These are phyloP conservation scores for Cataglyphis hispanica DNA, from an alignment of 1,140 invertebrate genomes.

Conservation along the genomic window DNA sequence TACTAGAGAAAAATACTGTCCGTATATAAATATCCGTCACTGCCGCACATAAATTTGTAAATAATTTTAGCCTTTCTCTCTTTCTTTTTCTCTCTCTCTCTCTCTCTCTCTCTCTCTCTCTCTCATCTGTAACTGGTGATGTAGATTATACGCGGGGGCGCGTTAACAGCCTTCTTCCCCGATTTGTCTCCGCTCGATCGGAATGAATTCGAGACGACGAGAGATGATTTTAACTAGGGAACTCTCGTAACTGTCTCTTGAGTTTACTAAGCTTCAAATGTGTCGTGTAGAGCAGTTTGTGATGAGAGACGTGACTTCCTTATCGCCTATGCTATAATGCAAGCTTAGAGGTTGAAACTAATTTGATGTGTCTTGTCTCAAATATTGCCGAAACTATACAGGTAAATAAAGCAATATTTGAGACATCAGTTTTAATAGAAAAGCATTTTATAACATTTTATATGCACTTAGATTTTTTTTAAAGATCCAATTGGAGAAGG, in stretches of 20 bases:
- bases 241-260: constrained; percentile 22
- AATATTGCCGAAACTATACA: background rate
- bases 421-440: background rate
- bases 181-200: constrained; percentile 35
- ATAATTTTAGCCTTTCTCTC: constrained; percentile 22
- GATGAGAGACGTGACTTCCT: constrained; percentile 30
- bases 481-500: background rate
- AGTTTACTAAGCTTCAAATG: constrained; percentile 1
- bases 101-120: background rate
- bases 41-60: constrained; percentile 38
- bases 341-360: constrained; percentile 29
- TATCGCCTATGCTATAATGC: background rate
- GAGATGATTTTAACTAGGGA: constrained; percentile 45
- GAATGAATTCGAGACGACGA: constrained; percentile 32
- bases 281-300: background rate
- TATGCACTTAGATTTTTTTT: background rate
- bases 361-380: no score
- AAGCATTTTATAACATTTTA: constrained; percentile 2
- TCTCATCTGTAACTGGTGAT: background rate
- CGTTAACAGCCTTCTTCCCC: constrained; percentile 15
- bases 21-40: constrained; percentile 51
- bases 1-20: constrained; percentile 30
- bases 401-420: background rate
- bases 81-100: no score
- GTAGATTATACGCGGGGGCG: background rate